Evolutionary conservation across 2,113 vertebrate species (phyloP), one percentile per base, ranked within the genome.

Genomic region (Climacteris rufus): DNA sequence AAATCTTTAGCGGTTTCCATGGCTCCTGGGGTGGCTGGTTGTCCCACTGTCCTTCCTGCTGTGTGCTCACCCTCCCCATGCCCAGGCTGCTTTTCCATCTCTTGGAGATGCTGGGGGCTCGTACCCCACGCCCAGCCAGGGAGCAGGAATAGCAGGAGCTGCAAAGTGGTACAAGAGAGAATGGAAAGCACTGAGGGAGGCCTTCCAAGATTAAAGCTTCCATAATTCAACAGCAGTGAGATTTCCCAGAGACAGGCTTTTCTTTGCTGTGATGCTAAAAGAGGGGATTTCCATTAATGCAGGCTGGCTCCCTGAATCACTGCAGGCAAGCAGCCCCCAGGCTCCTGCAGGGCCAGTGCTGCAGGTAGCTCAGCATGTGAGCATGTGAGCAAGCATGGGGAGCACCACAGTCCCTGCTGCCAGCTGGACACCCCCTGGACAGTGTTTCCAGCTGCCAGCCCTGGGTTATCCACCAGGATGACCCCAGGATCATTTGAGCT

Each of bases 1-100:
- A 70, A 63, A 82, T 28, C 70, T 89, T 94, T 84, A 94, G 91
- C 93, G 24, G 31, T 75, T 94, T 90, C 35, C 15, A 37, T 3
- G 18, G 47, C 40, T 92, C 81, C 56, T 56, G n/a, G 1, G 7
- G 69, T 31, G 37, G 37, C 23, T 94, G 69, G 21, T 22, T 81
- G 56, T 70, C 68, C 75, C 4, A 1, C 7, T 59, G 68, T 35
- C 79, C 68, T 63, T 65, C 68, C 61, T 68, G 23, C n/a, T 35
- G 70, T 3, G 37, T 40, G 60, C 25, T 68, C 59, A 35, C 31
- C 18, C 28, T 81, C 31, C 33, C 15, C 15, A 18, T 3, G 11
- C 15, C 76, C 59, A 64, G 35, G 49, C 6, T 83, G 37, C 44
- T 81, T 64, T 60, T 90, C 66, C 42, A 27, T 23, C 71, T 72